Conservation (phyloP, 2,113 vertebrate genomes). For the mouse (Mus musculus) region DNA sequence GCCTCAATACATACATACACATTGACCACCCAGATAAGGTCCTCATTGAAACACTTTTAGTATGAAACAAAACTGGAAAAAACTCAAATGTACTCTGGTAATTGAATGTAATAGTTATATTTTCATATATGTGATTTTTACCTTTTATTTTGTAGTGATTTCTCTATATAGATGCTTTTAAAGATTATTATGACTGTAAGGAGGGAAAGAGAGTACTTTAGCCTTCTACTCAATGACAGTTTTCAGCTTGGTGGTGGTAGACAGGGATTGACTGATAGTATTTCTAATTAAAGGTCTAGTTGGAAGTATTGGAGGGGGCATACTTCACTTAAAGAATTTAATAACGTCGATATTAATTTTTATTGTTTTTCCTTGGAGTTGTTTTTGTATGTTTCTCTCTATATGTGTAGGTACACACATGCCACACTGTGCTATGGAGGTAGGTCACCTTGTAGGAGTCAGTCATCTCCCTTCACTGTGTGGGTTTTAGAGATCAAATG, state of each 20-base stretch:
- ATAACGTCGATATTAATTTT: not conserved
- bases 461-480: not conserved
- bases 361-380: not conserved
- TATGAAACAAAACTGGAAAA: not conserved
- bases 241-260: not conserved
- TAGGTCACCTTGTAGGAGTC: not conserved
- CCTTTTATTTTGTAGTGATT: not conserved
- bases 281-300: not conserved
- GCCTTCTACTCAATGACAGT: not conserved
- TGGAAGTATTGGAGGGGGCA: not conserved
- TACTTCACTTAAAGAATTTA: not conserved
- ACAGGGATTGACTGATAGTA: not conserved
- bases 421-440: too few relatives aligned
- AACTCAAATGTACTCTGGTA: not conserved
- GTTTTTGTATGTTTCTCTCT: too few relatives aligned
- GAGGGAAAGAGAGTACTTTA: conserved; percentile 1
- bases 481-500: not conserved
- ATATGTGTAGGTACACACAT: not conserved
- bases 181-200: not conserved
- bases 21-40: not conserved
- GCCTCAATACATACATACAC: too few relatives aligned
- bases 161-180: not conserved
- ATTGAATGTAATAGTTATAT: not conserved
- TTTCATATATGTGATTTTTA: not conserved
- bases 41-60: not conserved